phyloP scores from a whole-genome alignment of 2,113 vertebrate genomes.

The Psilopsiagon aymara region DNA sequence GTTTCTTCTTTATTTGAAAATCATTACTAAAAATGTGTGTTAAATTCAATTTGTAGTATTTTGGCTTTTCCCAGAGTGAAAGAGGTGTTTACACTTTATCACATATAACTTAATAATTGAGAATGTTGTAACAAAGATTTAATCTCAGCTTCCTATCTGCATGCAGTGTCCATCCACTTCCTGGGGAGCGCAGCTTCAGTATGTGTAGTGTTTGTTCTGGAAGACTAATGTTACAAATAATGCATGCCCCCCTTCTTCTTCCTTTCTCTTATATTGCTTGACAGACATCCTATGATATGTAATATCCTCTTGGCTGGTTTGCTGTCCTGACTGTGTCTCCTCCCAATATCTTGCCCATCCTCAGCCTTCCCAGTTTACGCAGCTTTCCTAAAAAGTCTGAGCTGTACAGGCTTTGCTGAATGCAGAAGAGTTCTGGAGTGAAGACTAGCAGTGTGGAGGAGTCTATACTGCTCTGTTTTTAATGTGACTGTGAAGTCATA shows the following conservation, averaged over 20 bases:
- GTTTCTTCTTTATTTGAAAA: not conserved
- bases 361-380: not conserved
- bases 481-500: not conserved
- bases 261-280: not conserved
- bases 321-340: not conserved
- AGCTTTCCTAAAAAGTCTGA: not conserved
- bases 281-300: not conserved
- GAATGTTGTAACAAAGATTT: not conserved
- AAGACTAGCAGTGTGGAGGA: not conserved
- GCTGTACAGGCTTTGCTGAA: not conserved
- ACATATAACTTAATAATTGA: not conserved
- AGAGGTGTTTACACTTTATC: not conserved
- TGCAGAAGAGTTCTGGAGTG: not conserved
- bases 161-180: not conserved
- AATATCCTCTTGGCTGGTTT: not conserved
- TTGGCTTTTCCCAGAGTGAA: not conserved
- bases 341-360: not conserved
- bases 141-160: not conserved
- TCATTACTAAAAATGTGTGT: not conserved
- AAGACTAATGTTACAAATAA: not conserved
- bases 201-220: not conserved
- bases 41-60: not conserved
- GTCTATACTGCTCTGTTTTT: not conserved
- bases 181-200: not conserved
- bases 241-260: not conserved